Conservation (phyloP, 2,888 invertebrate species). For the Chrysolina haemoptera region DNA sequence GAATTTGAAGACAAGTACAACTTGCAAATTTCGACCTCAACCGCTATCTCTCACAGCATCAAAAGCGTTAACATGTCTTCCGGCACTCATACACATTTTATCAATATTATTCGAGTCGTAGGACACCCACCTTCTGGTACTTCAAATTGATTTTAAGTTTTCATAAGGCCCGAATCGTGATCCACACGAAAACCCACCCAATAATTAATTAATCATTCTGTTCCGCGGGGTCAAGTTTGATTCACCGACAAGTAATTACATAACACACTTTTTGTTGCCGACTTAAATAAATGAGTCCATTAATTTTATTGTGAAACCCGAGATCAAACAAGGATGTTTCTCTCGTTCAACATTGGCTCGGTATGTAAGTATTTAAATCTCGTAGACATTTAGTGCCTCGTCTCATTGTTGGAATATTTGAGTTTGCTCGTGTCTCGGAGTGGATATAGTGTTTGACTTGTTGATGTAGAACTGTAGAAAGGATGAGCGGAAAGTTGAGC, state of each 20-base stretch:
- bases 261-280: conserved; percentile 5
- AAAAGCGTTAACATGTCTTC: too few species aligned
- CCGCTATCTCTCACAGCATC: too few species aligned
- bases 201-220: neutral
- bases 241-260: conserved; percentile 3
- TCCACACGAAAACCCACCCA: conserved; percentile 9
- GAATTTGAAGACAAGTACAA: too few species aligned
- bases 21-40: too few species aligned
- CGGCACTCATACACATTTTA: too few species aligned
- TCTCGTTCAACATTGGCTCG: neutral
- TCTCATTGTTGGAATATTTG: neutral
- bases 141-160: neutral
- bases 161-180: conserved; percentile 1
- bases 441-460: too few species aligned
- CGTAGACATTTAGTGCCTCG: neutral
- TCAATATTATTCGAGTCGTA: too few species aligned
- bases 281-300: conserved; percentile 9
- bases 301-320: conserved; percentile 12
- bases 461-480: neutral
- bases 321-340: conserved; percentile 15
- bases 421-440: too few species aligned
- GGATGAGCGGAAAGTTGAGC: neutral
- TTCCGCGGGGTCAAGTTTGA: conserved; percentile 1
- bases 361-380: neutral
- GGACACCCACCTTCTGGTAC: neutral